Evolutionary conservation across 30 jellyfish, hydroid and myxozoan species (phyloP).

Genomic region (Thelohanellus kitauei): DNA sequence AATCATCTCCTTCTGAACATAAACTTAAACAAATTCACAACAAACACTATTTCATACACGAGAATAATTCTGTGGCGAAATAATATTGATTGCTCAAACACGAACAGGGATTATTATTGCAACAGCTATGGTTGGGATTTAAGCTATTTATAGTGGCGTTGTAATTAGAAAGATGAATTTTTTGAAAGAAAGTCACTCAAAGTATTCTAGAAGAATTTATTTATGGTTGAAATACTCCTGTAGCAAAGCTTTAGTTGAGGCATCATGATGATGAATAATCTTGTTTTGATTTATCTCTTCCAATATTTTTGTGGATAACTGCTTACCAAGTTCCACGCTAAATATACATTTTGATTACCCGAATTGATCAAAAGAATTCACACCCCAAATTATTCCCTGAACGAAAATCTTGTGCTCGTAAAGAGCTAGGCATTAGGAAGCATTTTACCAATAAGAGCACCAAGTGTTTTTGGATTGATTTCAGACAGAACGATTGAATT

Average conservation of each 20-base stretch:
- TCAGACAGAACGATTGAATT: conserved; percentile 35
- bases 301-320: conserved; percentile 57
- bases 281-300: conserved; percentile 22
- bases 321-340: conserved; percentile 96
- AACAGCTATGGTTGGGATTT: too few species aligned
- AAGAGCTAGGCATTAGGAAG: conserved; percentile 15
- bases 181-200: too few species aligned
- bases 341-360: conserved; percentile 21
- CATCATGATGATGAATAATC: conserved; percentile 32
- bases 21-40: too few species aligned
- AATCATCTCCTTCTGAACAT: too few species aligned
- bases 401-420: conserved; percentile 93
- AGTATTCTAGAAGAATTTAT: too few species aligned
- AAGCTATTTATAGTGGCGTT: too few species aligned
- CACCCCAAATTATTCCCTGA: conserved; percentile 90
- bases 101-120: too few species aligned
- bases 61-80: too few species aligned
- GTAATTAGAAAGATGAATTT: too few species aligned
- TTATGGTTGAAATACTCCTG: too few species aligned
- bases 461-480: conserved; percentile 59
- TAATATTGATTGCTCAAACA: too few species aligned
- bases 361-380: conserved; percentile 91
- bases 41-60: too few species aligned
- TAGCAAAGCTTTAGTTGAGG: conserved; percentile 64
- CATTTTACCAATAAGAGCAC: conserved; percentile 34